Conservation (phyloP, 2,888 invertebrate species). For the Pecten maximus region DNA sequence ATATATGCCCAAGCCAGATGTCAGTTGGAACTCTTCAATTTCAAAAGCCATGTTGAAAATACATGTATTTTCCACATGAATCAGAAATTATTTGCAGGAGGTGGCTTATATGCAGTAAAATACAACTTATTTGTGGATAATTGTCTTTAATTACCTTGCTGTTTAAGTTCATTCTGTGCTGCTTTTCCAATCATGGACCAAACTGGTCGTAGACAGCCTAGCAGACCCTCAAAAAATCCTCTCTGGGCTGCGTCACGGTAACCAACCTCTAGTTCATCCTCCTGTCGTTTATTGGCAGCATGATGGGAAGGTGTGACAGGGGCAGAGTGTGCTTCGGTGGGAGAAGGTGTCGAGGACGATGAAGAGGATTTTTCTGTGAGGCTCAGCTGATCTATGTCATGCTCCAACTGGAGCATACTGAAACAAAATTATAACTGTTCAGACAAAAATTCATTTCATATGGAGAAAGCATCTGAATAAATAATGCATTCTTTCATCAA, state of each 20-base stretch:
- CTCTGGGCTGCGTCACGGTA: slow-evolving; percentile 73
- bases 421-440: slow-evolving; percentile 52
- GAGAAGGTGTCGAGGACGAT: slow-evolving; percentile 70
- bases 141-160: slow-evolving; percentile 71
- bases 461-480: neutral
- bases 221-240: slow-evolving; percentile 86
- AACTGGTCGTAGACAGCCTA: slow-evolving; percentile 94
- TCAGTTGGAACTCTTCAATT: no score
- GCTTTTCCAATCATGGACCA: slow-evolving; percentile 93
- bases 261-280: slow-evolving; percentile 75
- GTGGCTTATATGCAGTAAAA: no score
- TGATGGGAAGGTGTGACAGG: slow-evolving; percentile 76
- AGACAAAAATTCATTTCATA: neutral
- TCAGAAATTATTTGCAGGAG: no score
- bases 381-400: slow-evolving; percentile 77
- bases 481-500: neutral
- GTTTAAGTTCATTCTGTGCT: slow-evolving; percentile 79
- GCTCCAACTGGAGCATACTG: slow-evolving; percentile 81
- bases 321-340: slow-evolving; percentile 77
- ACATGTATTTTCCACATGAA: no score
- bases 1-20: no score
- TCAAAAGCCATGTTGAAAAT: no score
- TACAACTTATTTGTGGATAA: no score
- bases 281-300: slow-evolving; percentile 70
- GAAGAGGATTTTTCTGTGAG: slow-evolving; percentile 72